Evolutionary conservation across 2,113 vertebrate species (phyloP).

Genomic region (Chloropsis hardwickii): DNA sequence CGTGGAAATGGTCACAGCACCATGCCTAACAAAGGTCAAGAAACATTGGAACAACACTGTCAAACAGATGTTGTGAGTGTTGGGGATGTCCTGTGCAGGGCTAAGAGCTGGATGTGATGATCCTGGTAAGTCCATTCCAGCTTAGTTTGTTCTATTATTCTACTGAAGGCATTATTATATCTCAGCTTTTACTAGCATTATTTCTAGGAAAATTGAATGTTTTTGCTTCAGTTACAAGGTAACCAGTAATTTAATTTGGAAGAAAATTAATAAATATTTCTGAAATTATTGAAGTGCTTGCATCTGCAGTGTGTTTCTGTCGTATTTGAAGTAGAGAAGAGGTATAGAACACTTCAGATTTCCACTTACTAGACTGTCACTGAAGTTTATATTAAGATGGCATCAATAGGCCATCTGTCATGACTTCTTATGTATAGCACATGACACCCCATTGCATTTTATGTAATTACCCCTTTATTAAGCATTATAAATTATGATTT

Average conservation of each 20-base stretch:
- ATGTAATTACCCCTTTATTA: neutral
- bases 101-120: no score
- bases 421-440: neutral
- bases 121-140: no score
- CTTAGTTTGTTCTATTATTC: neutral
- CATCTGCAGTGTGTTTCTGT: neutral
- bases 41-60: neutral
- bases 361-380: neutral
- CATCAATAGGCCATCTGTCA: neutral
- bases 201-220: neutral
- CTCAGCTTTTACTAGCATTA: neutral
- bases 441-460: neutral
- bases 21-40: neutral
- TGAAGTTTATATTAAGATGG: neutral
- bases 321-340: neutral
- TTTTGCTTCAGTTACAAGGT: neutral
- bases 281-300: neutral
- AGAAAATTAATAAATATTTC: neutral
- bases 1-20: neutral
- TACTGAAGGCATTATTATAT: neutral
- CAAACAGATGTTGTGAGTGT: accelerated
- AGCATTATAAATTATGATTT: neutral
- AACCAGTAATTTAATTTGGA: neutral
- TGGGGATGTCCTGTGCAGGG: neutral
- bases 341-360: neutral